These are phyloP conservation scores for Apoda limacodes DNA, from an alignment of 2,888 invertebrate genomes.

Conservation along the genomic window DNA sequence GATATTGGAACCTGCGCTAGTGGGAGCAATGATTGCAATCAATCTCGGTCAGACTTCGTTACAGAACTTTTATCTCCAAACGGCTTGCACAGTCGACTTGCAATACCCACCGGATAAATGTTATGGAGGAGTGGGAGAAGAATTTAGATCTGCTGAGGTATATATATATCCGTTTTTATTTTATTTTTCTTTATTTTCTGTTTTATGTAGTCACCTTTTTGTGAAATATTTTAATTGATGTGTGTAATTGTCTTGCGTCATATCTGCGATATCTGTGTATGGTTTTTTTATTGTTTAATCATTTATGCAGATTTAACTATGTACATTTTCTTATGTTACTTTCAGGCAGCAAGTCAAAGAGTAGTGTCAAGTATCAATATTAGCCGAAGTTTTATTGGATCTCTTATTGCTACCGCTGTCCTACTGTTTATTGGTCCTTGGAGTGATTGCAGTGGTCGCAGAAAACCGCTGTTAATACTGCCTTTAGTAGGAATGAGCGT, in stretches of 20 bases:
- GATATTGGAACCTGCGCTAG: slow-evolving; percentile 78
- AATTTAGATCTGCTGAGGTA: slow-evolving; percentile 48
- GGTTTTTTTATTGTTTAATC: no score
- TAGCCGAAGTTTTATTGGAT: slow-evolving; percentile 62
- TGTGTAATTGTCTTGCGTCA: no score
- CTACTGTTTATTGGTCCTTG: slow-evolving; percentile 72
- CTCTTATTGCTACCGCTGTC: slow-evolving; percentile 70
- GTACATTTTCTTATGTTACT: background rate
- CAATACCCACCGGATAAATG: slow-evolving; percentile 72
- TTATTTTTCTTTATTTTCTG: no score
- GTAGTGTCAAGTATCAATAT: slow-evolving; percentile 76
- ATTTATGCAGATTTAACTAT: background rate
- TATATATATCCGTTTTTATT: no score
- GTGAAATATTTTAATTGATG: no score
- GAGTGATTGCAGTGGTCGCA: slow-evolving; percentile 71
- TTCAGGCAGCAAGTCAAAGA: slow-evolving; percentile 62
- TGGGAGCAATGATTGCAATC: slow-evolving; percentile 73
- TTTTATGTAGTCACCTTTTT: no score
- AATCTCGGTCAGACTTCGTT: slow-evolving; percentile 74
- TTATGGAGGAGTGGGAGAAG: slow-evolving; percentile 60
- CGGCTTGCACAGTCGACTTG: slow-evolving; percentile 80
- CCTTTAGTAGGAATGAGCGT: slow-evolving; percentile 67
- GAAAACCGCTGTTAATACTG: slow-evolving; percentile 68
- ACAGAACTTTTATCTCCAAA: slow-evolving; percentile 79
- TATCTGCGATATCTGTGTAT: no score